Evolutionary conservation across 2,113 vertebrate species (phyloP).

Genomic region (Rhynchomys soricoides): DNA sequence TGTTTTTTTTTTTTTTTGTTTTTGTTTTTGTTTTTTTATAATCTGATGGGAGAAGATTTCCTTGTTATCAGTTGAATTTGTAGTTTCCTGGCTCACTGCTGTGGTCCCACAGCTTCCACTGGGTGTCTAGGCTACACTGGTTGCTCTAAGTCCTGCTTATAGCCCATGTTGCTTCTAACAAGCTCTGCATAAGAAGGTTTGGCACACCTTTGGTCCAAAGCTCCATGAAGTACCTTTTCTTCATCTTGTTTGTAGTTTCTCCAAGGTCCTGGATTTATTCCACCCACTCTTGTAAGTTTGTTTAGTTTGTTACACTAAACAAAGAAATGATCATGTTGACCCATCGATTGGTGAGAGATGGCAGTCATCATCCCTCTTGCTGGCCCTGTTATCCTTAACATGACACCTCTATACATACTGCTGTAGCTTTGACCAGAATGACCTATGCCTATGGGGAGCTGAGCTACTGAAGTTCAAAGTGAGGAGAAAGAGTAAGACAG

Average conservation of each 20-base stretch:
- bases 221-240: neutral
- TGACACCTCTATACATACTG: neutral
- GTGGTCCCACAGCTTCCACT: no score
- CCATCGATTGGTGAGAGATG: neutral
- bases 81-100: neutral
- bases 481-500: neutral
- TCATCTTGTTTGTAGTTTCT: neutral
- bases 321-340: neutral
- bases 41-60: neutral
- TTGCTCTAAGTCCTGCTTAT: accelerated
- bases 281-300: neutral
- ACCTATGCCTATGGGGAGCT: neutral
- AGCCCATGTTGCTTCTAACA: accelerated
- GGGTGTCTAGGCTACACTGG: accelerated
- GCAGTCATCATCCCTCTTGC: no score
- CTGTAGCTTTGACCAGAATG: neutral
- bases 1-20: neutral
- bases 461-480: neutral
- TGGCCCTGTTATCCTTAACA: neutral
- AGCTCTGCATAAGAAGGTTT: neutral
- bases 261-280: neutral
- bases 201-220: neutral
- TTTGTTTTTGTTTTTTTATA: no score
- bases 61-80: neutral
- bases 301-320: neutral